Conservation (phyloP, 2,797 vertebrate species). For the Hippopotamyrus pictus region DNA sequence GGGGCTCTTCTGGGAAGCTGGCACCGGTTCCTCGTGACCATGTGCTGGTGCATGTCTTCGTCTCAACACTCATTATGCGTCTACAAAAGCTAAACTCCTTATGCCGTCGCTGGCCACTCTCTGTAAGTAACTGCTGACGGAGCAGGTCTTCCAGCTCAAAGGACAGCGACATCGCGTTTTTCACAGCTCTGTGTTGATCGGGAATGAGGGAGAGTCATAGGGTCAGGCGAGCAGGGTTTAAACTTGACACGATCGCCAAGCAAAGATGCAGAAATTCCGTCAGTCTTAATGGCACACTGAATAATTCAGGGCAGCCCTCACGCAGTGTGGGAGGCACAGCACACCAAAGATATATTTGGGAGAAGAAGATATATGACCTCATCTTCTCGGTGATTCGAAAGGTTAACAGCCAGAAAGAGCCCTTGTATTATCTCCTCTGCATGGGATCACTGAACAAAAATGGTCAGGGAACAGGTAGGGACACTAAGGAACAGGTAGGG, state of each 20-base stretch:
- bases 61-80: background rate
- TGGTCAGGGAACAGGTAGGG: background rate
- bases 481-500: background rate
- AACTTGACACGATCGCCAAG: background rate
- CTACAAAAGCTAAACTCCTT: background rate
- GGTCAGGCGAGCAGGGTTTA: background rate
- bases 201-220: background rate
- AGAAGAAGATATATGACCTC: background rate
- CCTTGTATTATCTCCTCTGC: background rate
- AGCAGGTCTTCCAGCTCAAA: background rate
- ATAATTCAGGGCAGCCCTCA: slow-evolving; percentile 45
- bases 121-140: background rate
- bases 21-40: too few relatives aligned
- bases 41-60: background rate
- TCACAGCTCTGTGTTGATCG: background rate
- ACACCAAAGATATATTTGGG: background rate
- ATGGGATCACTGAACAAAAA: background rate
- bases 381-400: background rate
- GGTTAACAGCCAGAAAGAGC: background rate
- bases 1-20: background rate
- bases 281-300: slow-evolving; percentile 28
- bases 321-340: background rate
- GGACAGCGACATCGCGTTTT: background rate
- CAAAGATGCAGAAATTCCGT: background rate
- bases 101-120: background rate